phyloP scores from a whole-genome alignment of 2,888 invertebrate genomes.

The Dugesia japonica region DNA sequence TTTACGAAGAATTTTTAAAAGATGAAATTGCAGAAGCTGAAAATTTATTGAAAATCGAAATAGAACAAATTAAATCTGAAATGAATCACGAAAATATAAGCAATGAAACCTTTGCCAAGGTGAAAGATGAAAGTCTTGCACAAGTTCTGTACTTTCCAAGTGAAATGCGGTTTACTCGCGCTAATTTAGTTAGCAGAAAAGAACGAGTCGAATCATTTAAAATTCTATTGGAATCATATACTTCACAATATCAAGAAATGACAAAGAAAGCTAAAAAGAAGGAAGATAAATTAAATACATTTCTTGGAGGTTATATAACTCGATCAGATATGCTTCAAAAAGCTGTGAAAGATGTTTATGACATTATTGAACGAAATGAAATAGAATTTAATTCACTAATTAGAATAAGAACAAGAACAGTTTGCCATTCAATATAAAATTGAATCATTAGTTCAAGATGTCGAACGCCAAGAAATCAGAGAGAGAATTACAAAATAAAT shows the following conservation, averaged over 20 bases:
- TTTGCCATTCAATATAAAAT: neutral
- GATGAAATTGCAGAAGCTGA: constrained; percentile 40
- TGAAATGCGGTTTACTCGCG: constrained; percentile 76
- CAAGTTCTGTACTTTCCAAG: constrained; percentile 77
- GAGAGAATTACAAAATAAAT: constrained; percentile 17
- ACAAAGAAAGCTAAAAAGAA: constrained; percentile 88
- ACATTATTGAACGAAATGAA: neutral
- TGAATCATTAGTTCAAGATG: constrained; percentile 22
- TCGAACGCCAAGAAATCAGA: constrained; percentile 26
- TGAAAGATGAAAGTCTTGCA: constrained; percentile 86
- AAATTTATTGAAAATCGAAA: constrained; percentile 60
- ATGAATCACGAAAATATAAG: constrained; percentile 89
- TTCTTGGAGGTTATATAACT: constrained; percentile 77
- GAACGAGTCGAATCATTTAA: constrained; percentile 82
- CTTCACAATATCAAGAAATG: constrained; percentile 84
- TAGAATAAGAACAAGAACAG: neutral
- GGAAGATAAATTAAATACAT: constrained; percentile 84
- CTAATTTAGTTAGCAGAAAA: constrained; percentile 82
- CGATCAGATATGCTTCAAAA: constrained; percentile 10
- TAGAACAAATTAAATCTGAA: constrained; percentile 71
- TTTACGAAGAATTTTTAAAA: neutral
- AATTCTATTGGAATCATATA: constrained; percentile 69
- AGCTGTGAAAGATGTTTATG: neutral
- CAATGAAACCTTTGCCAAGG: constrained; percentile 69
- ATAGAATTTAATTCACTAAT: neutral